phyloP scores from a whole-genome alignment of 2,888 invertebrate species.

The Periphyllus acericola region DNA sequence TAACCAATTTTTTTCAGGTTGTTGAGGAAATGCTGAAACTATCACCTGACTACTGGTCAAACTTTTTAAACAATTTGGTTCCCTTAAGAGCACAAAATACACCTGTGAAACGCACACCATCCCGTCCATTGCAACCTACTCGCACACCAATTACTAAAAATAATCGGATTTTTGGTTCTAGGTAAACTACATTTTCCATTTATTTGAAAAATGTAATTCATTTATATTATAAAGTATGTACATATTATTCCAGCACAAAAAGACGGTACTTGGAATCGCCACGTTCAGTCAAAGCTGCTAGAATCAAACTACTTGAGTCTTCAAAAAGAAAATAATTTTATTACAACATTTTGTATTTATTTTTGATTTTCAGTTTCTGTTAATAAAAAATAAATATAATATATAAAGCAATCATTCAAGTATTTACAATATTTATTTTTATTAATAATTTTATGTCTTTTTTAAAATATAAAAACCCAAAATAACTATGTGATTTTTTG shows the following conservation, averaged over 20 bases:
- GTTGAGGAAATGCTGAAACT: constrained; percentile 78
- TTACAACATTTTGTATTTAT: not conserved
- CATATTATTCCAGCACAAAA: constrained; percentile 40
- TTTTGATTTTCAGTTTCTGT: not conserved
- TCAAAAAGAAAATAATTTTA: constrained; percentile 36
- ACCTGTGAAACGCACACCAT: constrained; percentile 30
- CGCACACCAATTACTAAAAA: constrained; percentile 48
- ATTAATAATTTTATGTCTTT: not conserved
- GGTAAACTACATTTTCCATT: constrained; percentile 11
- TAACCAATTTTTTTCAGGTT: constrained; percentile 68
- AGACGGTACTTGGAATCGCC: constrained; percentile 57
- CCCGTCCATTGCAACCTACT: constrained; percentile 37
- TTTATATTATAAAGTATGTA: not conserved
- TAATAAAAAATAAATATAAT: not conserved
- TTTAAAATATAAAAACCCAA: not conserved
- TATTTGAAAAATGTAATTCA: not conserved
- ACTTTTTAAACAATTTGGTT: constrained; percentile 72
- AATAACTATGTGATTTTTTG: constrained; percentile 29
- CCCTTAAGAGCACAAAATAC: constrained; percentile 44
- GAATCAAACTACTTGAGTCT: constrained; percentile 48
- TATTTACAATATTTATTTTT: not conserved
- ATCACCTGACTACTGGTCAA: constrained; percentile 80
- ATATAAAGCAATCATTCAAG: not conserved
- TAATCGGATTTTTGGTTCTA: constrained; percentile 58
- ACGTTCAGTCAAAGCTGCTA: constrained; percentile 53